A percentile compares a stretch with the other conserved stretches of the same genome.
Conservation (phyloP, 2,797 vertebrate genomes). For the Pteronotus mesoamericanus region DNA sequence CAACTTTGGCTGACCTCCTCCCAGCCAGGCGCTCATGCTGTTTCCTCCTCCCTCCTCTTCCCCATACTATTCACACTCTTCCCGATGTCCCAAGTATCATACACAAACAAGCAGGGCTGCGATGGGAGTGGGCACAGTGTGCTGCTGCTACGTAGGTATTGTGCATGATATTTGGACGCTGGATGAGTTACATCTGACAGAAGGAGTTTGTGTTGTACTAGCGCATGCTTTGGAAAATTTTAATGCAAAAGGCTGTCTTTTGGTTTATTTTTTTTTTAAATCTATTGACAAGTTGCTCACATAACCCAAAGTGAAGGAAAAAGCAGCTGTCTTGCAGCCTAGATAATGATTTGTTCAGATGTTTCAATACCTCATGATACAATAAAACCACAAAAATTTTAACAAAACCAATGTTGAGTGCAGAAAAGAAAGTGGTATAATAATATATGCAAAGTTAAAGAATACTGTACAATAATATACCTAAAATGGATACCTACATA, state of each 20-base stretch:
- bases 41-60: slow-evolving; percentile 79
- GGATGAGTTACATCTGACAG: slow-evolving; percentile 86
- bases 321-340: neutral
- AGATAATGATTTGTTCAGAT: neutral
- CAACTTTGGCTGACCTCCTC: slow-evolving; percentile 92
- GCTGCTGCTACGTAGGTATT: slow-evolving; percentile 86
- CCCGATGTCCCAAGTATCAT: slow-evolving; percentile 93
- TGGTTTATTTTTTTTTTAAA: neutral
- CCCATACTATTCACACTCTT: slow-evolving; percentile 87
- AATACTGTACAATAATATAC: neutral
- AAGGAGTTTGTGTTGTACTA: slow-evolving; percentile 88
- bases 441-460: neutral
- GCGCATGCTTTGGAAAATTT: slow-evolving; percentile 48
- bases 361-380: neutral
- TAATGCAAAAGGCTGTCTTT: neutral
- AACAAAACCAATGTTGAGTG: neutral
- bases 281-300: neutral
- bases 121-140: slow-evolving; percentile 81
- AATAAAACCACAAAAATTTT: neutral
- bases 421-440: neutral
- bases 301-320: neutral
- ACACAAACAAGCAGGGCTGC: slow-evolving; percentile 86
- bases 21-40: slow-evolving; percentile 79
- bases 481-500: neutral
- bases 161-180: slow-evolving; percentile 94